Conservation (phyloP, 1,140 invertebrate species). For the Xylocopa sonorina region DNA sequence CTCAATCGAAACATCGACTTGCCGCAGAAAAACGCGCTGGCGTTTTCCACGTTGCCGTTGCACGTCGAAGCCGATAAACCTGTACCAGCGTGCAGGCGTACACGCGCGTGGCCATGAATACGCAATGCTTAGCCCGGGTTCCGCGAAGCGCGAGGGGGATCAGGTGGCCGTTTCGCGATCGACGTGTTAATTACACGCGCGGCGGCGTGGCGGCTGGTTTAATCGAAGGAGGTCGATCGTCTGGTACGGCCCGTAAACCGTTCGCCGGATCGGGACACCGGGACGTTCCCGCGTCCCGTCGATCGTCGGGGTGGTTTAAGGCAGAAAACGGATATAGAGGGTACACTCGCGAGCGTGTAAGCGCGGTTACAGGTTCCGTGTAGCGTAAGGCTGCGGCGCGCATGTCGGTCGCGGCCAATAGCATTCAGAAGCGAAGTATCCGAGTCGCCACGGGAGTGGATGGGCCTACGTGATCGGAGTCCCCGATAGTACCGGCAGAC, state of each 20-base stretch:
- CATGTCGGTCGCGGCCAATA: slow-evolving; percentile 48
- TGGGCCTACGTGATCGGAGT: slow-evolving; percentile 64
- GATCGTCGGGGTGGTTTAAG: slow-evolving; percentile 16
- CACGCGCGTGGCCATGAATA: too few relatives aligned
- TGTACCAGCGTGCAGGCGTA: background rate
- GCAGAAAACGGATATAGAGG: slow-evolving; percentile 31
- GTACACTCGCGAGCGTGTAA: slow-evolving; percentile 8
- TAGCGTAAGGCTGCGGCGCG: slow-evolving; percentile 25
- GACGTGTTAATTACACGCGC: slow-evolving; percentile 64
- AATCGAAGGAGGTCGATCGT: slow-evolving; percentile 66
- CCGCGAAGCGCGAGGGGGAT: slow-evolving; percentile 9
- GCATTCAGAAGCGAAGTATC: slow-evolving; percentile 63
- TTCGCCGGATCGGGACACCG: background rate
- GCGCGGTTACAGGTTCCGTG: background rate
- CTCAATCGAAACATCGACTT: too few relatives aligned
- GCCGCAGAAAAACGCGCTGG: too few relatives aligned
- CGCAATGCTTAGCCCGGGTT: background rate
- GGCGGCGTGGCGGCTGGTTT: slow-evolving; percentile 30
- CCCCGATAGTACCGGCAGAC: slow-evolving; percentile 59
- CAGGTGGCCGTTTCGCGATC: slow-evolving; percentile 36
- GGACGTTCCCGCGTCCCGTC: slow-evolving; percentile 31
- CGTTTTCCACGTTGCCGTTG: too few relatives aligned
- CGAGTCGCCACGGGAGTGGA: slow-evolving; percentile 53
- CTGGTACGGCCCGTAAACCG: slow-evolving; percentile 49
- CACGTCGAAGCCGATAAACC: too few relatives aligned